Evolutionary conservation across 1,140 invertebrate genomes (phyloP), one percentile per base, ranked within the genome.

Genomic region (Anthonomus grandis): DNA sequence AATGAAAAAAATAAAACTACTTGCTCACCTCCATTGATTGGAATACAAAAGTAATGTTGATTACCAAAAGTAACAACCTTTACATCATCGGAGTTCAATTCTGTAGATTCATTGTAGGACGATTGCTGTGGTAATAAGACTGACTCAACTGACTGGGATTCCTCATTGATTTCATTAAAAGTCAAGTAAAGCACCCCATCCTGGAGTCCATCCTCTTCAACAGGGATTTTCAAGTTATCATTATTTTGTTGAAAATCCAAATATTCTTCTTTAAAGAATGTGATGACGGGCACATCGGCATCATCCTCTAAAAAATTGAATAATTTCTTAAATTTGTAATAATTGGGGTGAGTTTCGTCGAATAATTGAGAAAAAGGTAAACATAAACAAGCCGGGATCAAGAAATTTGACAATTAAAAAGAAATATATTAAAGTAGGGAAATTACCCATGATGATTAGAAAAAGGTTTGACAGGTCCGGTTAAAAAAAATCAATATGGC

Each of bases 381-480:
- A 41, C 21, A 27, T 34, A 37, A 10, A 38, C 45, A 31, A 47
- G 23, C 15, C n/a, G 8, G 18, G 38, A 17, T 31, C 22, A 27
- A 42, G 10, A 39, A 15, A 24, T 54, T 59, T 59, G n/a, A 37
- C 51, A 39, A 54, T 53, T 60, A 25, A 24, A 60, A 46, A 37
- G 34, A 41, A 31, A 24, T 39, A 39, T 53, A 36, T 34, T 36
- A 58, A 64, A 45, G 54, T 50, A 27, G 63, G 63, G 63, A 62
- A 64, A 64, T 64, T 64, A 64, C 63, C 63, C 63, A 64, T 64
- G 52, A 64, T 64, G 54, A 54, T 52, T 45, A 27, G 24, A 51
- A 41, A 51, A 51, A n/a, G n/a, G n/a, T 36, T 13, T 47, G 45
- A 47, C 24, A 27, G 31, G 23, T 13, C 4, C 39, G 18, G 17